Evolutionary conservation across 2,797 vertebrate genomes (phyloP), one percentile per base, ranked within the genome.

Genomic region (Onychomys leucogaster): DNA sequence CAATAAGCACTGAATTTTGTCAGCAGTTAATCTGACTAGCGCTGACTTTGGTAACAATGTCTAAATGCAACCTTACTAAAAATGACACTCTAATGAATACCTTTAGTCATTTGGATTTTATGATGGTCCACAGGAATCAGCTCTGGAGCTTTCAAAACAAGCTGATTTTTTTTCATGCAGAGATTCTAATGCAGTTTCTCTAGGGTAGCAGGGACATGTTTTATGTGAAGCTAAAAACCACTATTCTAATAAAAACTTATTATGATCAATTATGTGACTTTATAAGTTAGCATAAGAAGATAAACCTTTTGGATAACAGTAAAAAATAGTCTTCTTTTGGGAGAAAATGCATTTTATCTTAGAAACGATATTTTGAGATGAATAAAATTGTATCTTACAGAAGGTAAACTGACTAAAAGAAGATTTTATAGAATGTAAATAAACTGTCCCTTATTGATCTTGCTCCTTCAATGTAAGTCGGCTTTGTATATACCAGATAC

Each of bases 11-110:
- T 34, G 46, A 73, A 19, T 91, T 93, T 81, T 65, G 67, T 34
- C 52, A 67, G 80, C 43, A 63, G n/a, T 92, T 94, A 87, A 76
- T 84, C 49, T 46, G 13, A 88, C 61, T 52, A 80, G 23, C 25
- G 63, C 21, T n/a, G 57, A 61, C 80, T 96, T 93, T 49, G 55
- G 0, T 75, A 82, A 46, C 34, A 10, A 94, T 57, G 71, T 92
- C 49, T 92, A 92, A 97, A 94, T 73, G 46, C 52, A 89, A 78
- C 69, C 71, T 63, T 84, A 88, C 77, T 94, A 92, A 95, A 94
- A 89, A 92, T 76, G 90, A 92, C 25, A 85, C 29, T 49, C 46
- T 83, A 81, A 67, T 65, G 46, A 97, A 67, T 67, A 89, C 34
- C 27, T 94, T 90, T 43, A 91, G 55, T 81, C 83, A 89, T 85